Conservation (phyloP, 2,888 invertebrate species). For the Kuschelorhynchus macadamiae region DNA sequence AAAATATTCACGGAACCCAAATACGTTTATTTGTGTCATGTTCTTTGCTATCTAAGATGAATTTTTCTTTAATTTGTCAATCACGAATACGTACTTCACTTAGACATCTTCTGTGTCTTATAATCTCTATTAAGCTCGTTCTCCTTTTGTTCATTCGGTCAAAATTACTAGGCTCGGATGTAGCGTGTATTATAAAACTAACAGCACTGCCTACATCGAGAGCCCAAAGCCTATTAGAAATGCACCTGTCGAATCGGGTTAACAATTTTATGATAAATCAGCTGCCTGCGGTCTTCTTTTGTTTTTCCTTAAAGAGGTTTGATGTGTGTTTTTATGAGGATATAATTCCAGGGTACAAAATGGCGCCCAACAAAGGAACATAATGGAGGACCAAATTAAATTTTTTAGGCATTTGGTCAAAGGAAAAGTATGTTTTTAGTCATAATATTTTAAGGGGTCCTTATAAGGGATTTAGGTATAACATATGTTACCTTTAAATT, state of each 20-base stretch:
- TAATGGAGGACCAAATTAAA: conserved; percentile 1
- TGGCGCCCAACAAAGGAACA: conserved; percentile 10
- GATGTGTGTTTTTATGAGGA: conserved; percentile 27
- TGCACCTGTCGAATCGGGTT: conserved; percentile 43
- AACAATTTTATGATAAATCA: conserved; percentile 40
- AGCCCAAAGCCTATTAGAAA: conserved; percentile 16
- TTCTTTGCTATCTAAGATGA: too few species aligned
- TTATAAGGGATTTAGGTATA: too few species aligned
- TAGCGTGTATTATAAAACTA: conserved; percentile 31
- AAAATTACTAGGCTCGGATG: conserved; percentile 33
- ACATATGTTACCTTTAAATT: too few species aligned
- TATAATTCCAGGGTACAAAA: conserved; percentile 23
- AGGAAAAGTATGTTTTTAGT: conserved; percentile 18
- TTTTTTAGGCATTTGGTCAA: neutral
- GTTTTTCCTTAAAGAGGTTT: conserved; percentile 25
- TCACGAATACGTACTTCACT: too few species aligned
- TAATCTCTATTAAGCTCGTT: too few species aligned
- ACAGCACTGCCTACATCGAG: conserved; percentile 27
- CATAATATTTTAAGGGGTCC: conserved; percentile 15
- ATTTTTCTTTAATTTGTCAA: too few species aligned
- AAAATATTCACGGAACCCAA: too few species aligned
- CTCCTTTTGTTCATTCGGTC: neutral
- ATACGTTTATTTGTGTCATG: too few species aligned
- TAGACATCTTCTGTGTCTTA: neutral
- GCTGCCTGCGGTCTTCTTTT: conserved; percentile 39